Evolutionary conservation across 2,888 invertebrate species (phyloP).

Genomic region (Cybosia mesomella): DNA sequence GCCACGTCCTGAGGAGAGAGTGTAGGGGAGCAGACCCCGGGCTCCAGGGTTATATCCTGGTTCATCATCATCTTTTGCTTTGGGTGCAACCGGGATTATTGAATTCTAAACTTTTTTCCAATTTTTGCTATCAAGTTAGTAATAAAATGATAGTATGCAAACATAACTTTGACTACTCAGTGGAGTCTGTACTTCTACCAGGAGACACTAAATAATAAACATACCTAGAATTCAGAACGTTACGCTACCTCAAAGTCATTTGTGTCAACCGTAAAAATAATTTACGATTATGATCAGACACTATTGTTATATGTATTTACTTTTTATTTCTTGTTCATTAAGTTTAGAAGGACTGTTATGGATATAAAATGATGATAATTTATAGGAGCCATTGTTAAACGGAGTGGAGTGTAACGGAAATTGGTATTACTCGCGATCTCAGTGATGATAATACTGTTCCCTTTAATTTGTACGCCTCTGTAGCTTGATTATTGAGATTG

Average conservation of each 20-base stretch:
- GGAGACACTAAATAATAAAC: neutral
- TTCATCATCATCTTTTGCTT: too few species aligned
- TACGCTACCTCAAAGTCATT: neutral
- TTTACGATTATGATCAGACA: constrained; percentile 17
- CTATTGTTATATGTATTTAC: constrained; percentile 14
- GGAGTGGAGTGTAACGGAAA: constrained; percentile 42
- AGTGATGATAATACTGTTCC: constrained; percentile 13
- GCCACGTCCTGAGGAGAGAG: too few species aligned
- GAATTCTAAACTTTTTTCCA: too few species aligned
- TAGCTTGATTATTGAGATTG: constrained; percentile 20
- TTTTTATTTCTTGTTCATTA: constrained; percentile 39
- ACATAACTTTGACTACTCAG: neutral
- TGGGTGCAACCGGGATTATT: too few species aligned
- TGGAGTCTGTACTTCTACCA: neutral
- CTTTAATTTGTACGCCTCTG: constrained; percentile 21
- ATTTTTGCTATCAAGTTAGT: neutral
- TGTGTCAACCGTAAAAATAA: constrained; percentile 6
- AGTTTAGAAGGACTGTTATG: constrained; percentile 27
- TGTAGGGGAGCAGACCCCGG: too few species aligned
- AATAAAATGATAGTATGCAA: neutral
- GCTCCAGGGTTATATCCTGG: too few species aligned
- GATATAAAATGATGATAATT: constrained; percentile 39
- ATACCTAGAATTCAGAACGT: neutral
- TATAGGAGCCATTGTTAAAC: constrained; percentile 42
- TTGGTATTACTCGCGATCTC: constrained; percentile 19